phyloP scores from a whole-genome alignment of 2,888 invertebrate genomes.

The Tiliacea citrago region DNA sequence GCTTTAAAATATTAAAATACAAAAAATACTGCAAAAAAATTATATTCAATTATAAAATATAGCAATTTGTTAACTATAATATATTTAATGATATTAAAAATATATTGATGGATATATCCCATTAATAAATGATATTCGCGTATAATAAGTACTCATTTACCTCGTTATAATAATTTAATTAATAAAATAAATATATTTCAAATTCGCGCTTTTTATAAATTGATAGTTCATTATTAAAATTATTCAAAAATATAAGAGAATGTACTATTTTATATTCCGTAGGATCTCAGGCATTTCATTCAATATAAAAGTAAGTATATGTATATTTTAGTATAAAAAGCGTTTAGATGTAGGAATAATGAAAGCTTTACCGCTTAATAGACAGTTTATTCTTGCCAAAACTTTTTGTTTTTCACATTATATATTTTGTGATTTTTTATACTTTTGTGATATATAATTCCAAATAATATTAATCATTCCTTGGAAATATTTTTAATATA shows the following conservation, averaged over 20 bases:
- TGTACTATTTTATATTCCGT: slow-evolving; percentile 27
- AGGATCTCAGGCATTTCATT: slow-evolving; percentile 35
- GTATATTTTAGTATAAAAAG: slow-evolving; percentile 37
- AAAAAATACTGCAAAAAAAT: slow-evolving; percentile 21
- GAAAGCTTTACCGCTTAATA: slow-evolving; percentile 55
- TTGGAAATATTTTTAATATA: slow-evolving; percentile 14
- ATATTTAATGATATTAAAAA: slow-evolving; percentile 11
- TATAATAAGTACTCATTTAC: slow-evolving; percentile 50
- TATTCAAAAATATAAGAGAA: not conserved
- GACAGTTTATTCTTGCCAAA: slow-evolving; percentile 73
- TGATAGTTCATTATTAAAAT: slow-evolving; percentile 3
- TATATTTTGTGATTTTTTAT: slow-evolving; percentile 18
- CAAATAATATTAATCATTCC: slow-evolving; percentile 47
- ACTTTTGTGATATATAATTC: slow-evolving; percentile 51
- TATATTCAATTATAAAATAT: slow-evolving; percentile 24
- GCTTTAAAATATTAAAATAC: slow-evolving; percentile 43
- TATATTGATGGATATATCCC: slow-evolving; percentile 9
- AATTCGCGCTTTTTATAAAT: slow-evolving; percentile 19
- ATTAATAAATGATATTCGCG: slow-evolving; percentile 23
- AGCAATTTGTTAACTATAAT: not conserved
- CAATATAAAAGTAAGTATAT: slow-evolving; percentile 51
- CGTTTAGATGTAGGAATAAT: slow-evolving; percentile 47
- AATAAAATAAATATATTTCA: slow-evolving; percentile 4
- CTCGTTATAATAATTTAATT: slow-evolving; percentile 37
- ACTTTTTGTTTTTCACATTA: slow-evolving; percentile 27